Base-by-base conservation (phyloP, 2,113 vertebrate genomes). In the Mesocricetus auratus region DNA sequence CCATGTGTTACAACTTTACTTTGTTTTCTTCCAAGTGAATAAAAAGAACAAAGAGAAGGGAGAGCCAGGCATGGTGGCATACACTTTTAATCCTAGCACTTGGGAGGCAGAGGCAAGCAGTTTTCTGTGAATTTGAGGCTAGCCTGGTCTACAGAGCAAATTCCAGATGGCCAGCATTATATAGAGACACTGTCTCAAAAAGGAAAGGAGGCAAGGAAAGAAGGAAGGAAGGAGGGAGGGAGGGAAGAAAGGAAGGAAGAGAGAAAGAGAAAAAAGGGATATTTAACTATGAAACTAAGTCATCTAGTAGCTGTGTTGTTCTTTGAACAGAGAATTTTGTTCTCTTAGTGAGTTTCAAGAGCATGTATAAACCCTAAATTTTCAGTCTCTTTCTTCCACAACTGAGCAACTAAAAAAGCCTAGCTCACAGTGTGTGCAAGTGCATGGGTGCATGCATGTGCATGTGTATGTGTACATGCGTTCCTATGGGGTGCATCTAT, bases 341-440 rank as follows among this genome's bases (percentile, higher is more conserved):
- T 81, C 13, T 89, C 68, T 88, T 64, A 50, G 68, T 77, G 50
- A 74, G 13, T 53, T 22, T 33, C 53, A 50, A 82, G 26, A 89
- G n/a, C 15, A 75, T 24, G 13, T 29, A 19, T 22, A 68, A 78
- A 62, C 6, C 42, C 33, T 26, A 60, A 10, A 39, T 78, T 50
- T 69, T 16, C 22, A 10, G 11, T 74, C 36, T 5, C 95, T 92
- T 93, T 42, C 68, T 62, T 91, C 24, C 68, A 95, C 42, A 88
- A 26, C 13, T 71, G 79, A 93, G 73, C 39, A 86, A 74, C 68
- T 83, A 39, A 90, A 92, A 4, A 71, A 71, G 24, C 1, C 15
- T 47, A 47, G 15, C 11, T 96, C 26, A 39, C 36, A 71, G 6
- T 45, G n/a, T 60, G 56, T 60, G 36, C 36, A 29, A 22, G 21